Base-by-base conservation (phyloP, 2,797 vertebrate genomes). In the Chelon auratus region DNA sequence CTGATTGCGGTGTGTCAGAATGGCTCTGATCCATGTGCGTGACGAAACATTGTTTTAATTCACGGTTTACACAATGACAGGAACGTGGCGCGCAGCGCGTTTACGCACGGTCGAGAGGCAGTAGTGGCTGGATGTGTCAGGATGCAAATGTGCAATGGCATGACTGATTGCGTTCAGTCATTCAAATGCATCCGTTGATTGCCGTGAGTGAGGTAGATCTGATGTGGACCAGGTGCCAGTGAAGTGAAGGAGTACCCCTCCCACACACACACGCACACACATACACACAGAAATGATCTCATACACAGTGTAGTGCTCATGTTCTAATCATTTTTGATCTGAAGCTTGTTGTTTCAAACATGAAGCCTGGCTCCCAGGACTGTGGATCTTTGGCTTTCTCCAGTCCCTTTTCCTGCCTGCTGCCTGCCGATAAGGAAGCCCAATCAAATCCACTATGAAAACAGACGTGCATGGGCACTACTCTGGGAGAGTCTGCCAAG, bases 351-450 rank as follows among this genome's bases (percentile, higher is more conserved):
- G 85, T 91, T 89, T 84, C 77, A 61, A 81, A 72, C 81, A 74
- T 79, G 66, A 33, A 57, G 78, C 61, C 68, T 20, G 47, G 72
- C 73, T 80, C 77, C 69, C 67, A 57, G 78, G 53, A 68, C 66
- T 64, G 67, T 63, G 84, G 81, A 80, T 90, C 87, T 77, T 37
- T 79, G 61, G 64, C 62, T 8, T 56, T 73, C 78, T 78, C 66
- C 50, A 26, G 73, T 61, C 45, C 59, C 68, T 43, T 68, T 92
- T 89, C 85, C 92, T 86, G 90, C 62, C 90, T 91, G 90, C 83
- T 85, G 82, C 84, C 84, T 66, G 73, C 82, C 22, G 90, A 93
- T 93, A 93, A 94, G 91, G 66, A 82, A 82, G 68, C 37, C 74
- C 75, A 77, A 78, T 91, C 82, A 85, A 84, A 89, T 72, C 62